A percentile compares a stretch with the other conserved stretches of the same genome.
phyloP scores from a whole-genome alignment of 2,797 vertebrate genomes.

The Eulemur coronatus region DNA sequence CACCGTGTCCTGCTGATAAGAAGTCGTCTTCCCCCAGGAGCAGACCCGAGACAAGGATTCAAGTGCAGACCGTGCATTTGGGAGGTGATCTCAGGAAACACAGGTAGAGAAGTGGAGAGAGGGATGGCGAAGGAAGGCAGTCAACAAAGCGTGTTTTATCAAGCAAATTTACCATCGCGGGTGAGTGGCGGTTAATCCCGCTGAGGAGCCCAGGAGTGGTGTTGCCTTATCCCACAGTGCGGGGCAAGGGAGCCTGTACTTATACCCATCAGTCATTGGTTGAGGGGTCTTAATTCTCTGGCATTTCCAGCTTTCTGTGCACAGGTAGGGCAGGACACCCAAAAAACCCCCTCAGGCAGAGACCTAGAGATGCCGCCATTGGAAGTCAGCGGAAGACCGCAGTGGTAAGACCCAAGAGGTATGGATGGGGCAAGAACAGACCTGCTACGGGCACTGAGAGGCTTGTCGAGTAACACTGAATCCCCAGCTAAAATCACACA shows the following conservation, averaged over 20 bases:
- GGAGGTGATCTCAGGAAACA: neutral
- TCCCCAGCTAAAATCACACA: neutral
- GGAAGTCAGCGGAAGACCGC: neutral
- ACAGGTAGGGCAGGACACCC: neutral
- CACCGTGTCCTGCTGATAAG: neutral
- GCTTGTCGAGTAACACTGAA: neutral
- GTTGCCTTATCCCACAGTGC: no score
- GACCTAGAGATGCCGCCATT: neutral
- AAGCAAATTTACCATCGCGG: neutral
- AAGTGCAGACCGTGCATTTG: neutral
- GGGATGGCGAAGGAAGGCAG: neutral
- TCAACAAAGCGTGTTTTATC: neutral
- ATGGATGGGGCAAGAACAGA: neutral
- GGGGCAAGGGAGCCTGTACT: neutral
- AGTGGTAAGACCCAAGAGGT: neutral
- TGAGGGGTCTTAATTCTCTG: neutral
- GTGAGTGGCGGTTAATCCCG: neutral
- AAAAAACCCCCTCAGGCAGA: neutral
- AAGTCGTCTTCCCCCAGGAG: neutral
- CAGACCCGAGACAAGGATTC: neutral
- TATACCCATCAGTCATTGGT: neutral
- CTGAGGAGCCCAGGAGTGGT: neutral
- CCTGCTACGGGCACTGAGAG: neutral
- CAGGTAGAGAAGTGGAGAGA: neutral
- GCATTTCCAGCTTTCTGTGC: neutral